Evolutionary conservation across 2,888 invertebrate genomes (phyloP).

Genomic region (Dynastes maya): DNA sequence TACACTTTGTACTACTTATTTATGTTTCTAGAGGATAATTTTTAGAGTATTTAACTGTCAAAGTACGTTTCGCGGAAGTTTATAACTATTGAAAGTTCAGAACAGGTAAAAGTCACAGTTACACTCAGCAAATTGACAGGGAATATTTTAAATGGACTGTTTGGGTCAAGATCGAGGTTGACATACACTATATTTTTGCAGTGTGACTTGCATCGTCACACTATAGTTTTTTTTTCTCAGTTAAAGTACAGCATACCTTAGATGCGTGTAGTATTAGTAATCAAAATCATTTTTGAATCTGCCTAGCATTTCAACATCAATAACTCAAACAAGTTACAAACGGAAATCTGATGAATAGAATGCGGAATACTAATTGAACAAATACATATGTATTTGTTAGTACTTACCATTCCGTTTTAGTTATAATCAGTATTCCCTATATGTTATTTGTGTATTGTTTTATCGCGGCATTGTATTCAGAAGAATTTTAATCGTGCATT

Average conservation of each 20-base stretch:
- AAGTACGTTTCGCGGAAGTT: conserved; percentile 60
- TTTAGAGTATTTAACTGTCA: conserved; percentile 42
- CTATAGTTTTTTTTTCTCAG: background rate
- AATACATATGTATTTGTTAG: conserved; percentile 30
- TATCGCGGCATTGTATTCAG: conserved; percentile 46
- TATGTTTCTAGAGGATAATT: background rate
- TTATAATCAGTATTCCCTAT: conserved; percentile 47
- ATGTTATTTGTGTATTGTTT: conserved; percentile 46
- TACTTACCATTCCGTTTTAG: conserved; percentile 23
- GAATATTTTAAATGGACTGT: conserved; percentile 67
- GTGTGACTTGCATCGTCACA: conserved; percentile 52
- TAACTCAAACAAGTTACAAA: conserved; percentile 10
- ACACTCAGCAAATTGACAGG: conserved; percentile 63
- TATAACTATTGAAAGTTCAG: conserved; percentile 61
- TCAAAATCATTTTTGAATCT: too few species aligned
- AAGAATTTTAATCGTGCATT: conserved; percentile 44
- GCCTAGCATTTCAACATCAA: too few species aligned
- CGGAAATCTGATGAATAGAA: conserved; percentile 39
- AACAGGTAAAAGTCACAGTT: conserved; percentile 68
- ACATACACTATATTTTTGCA: conserved; percentile 56
- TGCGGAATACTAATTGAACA: conserved; percentile 43
- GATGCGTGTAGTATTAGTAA: background rate
- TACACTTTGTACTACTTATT: conserved; percentile 14
- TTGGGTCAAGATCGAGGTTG: conserved; percentile 63
- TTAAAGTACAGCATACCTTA: conserved; percentile 7